These are phyloP conservation scores for Hipparchia sbordonii DNA, from an alignment of 2,888 invertebrate genomes.

Conservation along the genomic window DNA sequence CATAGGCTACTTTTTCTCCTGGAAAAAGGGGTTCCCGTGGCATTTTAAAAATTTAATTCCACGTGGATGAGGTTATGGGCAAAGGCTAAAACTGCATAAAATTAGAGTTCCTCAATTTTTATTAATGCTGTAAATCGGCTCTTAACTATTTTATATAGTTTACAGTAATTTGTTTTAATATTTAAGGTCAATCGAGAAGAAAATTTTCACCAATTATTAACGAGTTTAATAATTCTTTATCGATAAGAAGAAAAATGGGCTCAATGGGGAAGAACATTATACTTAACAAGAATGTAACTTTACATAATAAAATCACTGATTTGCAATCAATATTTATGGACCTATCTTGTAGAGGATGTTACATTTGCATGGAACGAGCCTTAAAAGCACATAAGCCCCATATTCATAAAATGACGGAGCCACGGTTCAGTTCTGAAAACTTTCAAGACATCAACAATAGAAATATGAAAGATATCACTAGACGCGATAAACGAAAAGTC, in stretches of 20 bases:
- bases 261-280: conserved; percentile 42
- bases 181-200: conserved; percentile 36
- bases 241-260: conserved; percentile 21
- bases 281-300: conserved; percentile 47
- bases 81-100: too few species aligned
- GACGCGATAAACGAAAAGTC: conserved; percentile 48
- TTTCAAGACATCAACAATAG: conserved; percentile 45
- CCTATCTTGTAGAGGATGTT: conserved; percentile 52
- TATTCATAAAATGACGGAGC: conserved; percentile 32
- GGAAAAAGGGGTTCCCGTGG: too few species aligned
- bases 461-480: conserved; percentile 40
- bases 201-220: conserved; percentile 23
- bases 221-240: conserved; percentile 25
- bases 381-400: conserved; percentile 50
- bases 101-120: too few species aligned
- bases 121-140: too few species aligned
- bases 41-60: too few species aligned
- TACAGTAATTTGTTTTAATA: background rate
- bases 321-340: conserved; percentile 52
- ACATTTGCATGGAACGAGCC: conserved; percentile 58
- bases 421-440: conserved; percentile 41
- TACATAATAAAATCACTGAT: conserved; percentile 44
- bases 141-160: background rate
- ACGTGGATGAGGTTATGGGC: too few species aligned
- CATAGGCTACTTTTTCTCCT: too few species aligned